Conservation (phyloP, 1,140 invertebrate genomes). For the Nephila pilipes region DNA sequence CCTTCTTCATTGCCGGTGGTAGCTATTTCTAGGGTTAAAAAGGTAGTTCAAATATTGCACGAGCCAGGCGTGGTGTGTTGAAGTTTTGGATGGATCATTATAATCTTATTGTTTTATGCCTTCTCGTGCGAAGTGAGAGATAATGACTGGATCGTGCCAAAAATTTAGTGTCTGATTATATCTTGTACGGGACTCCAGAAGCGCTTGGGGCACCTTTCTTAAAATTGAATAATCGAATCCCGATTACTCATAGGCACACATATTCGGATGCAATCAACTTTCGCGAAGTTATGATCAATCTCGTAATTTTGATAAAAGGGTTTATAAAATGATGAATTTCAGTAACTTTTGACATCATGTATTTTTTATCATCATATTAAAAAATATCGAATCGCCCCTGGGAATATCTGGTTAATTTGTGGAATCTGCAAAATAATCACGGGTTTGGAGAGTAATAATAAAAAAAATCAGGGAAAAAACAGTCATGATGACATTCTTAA, state of each 20-base stretch:
- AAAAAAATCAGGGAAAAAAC: too few species aligned
- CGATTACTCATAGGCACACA: neutral
- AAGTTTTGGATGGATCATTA: constrained; percentile 46
- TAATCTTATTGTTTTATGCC: constrained; percentile 50
- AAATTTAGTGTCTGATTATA: constrained; percentile 1
- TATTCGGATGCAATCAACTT: too few species aligned
- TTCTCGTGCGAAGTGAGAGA: constrained; percentile 37
- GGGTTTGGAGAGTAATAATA: too few species aligned
- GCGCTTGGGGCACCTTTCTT: neutral
- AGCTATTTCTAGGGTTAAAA: constrained; percentile 55
- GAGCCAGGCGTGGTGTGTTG: constrained; percentile 49
- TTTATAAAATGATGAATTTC: too few species aligned
- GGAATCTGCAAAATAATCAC: too few species aligned
- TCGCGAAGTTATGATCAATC: too few species aligned
- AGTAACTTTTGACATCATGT: too few species aligned
- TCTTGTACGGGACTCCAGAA: neutral
- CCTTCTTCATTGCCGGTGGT: neutral
- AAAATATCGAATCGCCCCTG: too few species aligned
- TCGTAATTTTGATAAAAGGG: too few species aligned
- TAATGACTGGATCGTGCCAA: constrained; percentile 16
- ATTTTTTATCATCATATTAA: too few species aligned
- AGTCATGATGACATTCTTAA: too few species aligned
- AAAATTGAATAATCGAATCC: constrained; percentile 13
- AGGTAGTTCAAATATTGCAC: constrained; percentile 61
- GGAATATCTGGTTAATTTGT: too few species aligned